Base-by-base conservation (phyloP, 2,113 vertebrate genomes). In the Corythoichthys haematopterus region DNA sequence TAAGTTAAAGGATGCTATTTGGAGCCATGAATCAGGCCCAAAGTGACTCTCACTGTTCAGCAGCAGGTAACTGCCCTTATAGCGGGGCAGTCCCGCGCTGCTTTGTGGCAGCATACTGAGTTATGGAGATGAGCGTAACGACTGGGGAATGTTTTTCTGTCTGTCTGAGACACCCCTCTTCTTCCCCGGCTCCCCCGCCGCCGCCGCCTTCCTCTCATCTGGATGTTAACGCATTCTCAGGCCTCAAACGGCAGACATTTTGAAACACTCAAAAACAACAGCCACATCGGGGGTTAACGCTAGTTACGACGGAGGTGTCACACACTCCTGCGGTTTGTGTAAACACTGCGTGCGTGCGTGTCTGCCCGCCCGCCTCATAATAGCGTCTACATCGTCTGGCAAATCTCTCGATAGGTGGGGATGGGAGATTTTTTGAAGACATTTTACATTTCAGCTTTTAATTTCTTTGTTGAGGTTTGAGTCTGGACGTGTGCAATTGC, bases 101-200 rank as follows among this genome's bases (percentile, higher is more conserved):
- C 70, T 73, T 65, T 62, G 64, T 70, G 72, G 80, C 77, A 66
- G 75, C 47, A 20, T 64, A 58, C 74, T 85, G 79, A 86, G 76
- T 88, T 87, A 88, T 88, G 79, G 83, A 88, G 81, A 89, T 87
- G 83, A 89, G 77, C 78, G 64, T 73, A 76, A 81, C 69, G 84
- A 87, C 82, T 76, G 80, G 79, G 85, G 86, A 90, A 88, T 90
- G 88, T 91, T 90, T 88, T 86, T 87, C 86, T 89, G 79, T 87
- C 85, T 86, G 85, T 88, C 88, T 88, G 80, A 72, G 67, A 64
- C 71, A 53, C 20, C 37, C 61, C 52, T 55, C 53, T 55, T 33
- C 53, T 36, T 1, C 5, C 47, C 55, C 10, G 33, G 50, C 35
- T 13, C 64, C 59, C 55, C 58, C 65, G 40, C 74, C 61, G 35